Conservation (phyloP, 1,140 invertebrate genomes). For the Phortica variegata region DNA sequence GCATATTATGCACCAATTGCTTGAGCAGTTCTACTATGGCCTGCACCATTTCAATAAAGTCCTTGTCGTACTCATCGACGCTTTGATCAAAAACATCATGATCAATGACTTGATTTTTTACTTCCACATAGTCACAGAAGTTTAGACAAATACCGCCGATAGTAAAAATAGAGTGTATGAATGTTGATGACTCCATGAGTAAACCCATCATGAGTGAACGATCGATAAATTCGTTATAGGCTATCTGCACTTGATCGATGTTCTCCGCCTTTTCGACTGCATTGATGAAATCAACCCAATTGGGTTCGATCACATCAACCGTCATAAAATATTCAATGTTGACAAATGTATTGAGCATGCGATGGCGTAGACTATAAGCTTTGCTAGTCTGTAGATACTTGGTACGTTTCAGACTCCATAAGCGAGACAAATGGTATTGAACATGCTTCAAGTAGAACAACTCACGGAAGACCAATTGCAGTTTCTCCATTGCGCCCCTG, state of each 20-base stretch:
- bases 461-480: slow-evolving; percentile 33
- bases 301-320: slow-evolving; percentile 19
- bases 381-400: background rate
- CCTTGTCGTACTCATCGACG: slow-evolving; percentile 16
- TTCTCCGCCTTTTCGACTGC: slow-evolving; percentile 7
- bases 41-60: slow-evolving; percentile 18
- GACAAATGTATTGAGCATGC: slow-evolving; percentile 20
- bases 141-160: slow-evolving; percentile 35
- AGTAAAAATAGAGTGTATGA: slow-evolving; percentile 25
- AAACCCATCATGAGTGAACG: slow-evolving; percentile 17
- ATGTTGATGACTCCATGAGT: slow-evolving; percentile 14
- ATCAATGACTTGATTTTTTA: background rate
- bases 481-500: slow-evolving; percentile 13
- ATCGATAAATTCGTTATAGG: slow-evolving; percentile 17
- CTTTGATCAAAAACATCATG: background rate
- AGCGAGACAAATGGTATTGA: slow-evolving; percentile 1
- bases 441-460: slow-evolving; percentile 30
- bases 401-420: background rate
- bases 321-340: slow-evolving; percentile 32
- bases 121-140: slow-evolving; percentile 19
- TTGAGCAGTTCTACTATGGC: slow-evolving; percentile 23
- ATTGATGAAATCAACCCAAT: slow-evolving; percentile 15
- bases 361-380: slow-evolving; percentile 3
- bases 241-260: slow-evolving; percentile 21
- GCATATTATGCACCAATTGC: slow-evolving; percentile 11